Conservation (phyloP, 1,140 invertebrate genomes). For the Calliphora vicina region DNA sequence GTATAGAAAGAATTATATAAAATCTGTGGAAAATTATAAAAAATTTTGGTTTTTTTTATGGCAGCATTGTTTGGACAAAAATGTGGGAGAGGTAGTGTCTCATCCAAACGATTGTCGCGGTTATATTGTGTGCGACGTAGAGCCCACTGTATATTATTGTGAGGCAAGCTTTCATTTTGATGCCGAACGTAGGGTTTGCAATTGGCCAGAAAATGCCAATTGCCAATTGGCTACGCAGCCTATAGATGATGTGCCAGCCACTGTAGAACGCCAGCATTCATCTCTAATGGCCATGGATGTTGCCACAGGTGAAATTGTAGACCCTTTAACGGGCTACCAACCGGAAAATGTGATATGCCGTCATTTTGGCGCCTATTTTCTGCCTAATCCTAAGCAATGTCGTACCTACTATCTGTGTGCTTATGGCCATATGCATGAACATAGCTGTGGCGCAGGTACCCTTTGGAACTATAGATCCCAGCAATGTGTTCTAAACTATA, state of each 20-base stretch:
- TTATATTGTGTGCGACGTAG: conserved; percentile 46
- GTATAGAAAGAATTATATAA: background rate
- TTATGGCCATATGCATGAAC: conserved; percentile 53
- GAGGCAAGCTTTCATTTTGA: conserved; percentile 48
- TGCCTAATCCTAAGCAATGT: conserved; percentile 56
- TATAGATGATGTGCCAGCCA: background rate
- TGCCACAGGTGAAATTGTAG: conserved; percentile 44
- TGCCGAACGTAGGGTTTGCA: conserved; percentile 39
- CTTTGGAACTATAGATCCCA: conserved; percentile 50
- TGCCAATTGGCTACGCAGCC: conserved; percentile 33
- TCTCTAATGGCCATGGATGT: conserved; percentile 52
- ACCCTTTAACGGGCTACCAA: conserved; percentile 53
- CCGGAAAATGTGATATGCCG: conserved; percentile 51
- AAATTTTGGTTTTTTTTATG: no score
- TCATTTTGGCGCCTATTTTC: conserved; percentile 57
- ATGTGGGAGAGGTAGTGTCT: conserved; percentile 43
- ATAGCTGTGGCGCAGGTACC: conserved; percentile 52
- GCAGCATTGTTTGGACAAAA: conserved; percentile 47
- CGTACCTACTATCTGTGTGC: conserved; percentile 54
- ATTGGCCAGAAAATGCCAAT: conserved; percentile 44
- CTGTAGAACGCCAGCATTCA: background rate
- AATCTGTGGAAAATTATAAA: background rate
- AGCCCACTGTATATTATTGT: conserved; percentile 47
- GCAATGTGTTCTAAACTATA: conserved; percentile 46
- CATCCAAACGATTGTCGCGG: conserved; percentile 51